These are phyloP conservation scores for Anthoscopus minutus DNA, from an alignment of 2,113 vertebrate genomes.

Conservation along the genomic window DNA sequence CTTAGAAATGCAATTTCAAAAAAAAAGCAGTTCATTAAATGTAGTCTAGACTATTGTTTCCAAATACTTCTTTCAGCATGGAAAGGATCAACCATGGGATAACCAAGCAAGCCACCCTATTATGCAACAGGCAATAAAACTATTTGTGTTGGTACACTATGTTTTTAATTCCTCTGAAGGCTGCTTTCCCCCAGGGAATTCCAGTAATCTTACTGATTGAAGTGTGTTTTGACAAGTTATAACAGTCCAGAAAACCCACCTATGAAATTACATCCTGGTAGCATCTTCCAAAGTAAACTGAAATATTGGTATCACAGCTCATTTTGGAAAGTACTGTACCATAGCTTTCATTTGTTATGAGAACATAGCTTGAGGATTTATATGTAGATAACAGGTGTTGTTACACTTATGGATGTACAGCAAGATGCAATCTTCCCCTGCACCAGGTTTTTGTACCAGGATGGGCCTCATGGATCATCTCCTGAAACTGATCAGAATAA, in stretches of 20 bases:
- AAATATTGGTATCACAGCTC: not conserved
- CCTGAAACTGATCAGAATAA: not conserved
- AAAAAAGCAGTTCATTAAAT: not conserved
- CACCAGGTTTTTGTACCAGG: not conserved
- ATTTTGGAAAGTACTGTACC: not conserved
- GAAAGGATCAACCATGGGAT: not conserved
- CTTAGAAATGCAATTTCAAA: not conserved
- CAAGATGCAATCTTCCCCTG: not conserved
- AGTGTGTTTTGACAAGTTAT: slow-evolving; percentile 39
- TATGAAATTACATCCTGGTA: slow-evolving; percentile 42
- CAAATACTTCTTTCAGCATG: not conserved
- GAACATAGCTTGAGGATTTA: not conserved
- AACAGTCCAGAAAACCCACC: slow-evolving; percentile 48
- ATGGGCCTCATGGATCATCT: not conserved
- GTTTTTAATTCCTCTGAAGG: slow-evolving; percentile 30
- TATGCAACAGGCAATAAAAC: slow-evolving; percentile 14
- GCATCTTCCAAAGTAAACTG: slow-evolving; percentile 51
- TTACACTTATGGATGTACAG: not conserved
- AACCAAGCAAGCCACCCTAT: not conserved
- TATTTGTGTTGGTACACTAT: not conserved
- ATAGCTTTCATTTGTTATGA: not conserved
- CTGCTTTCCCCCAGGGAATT: slow-evolving; percentile 44
- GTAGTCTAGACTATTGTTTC: not conserved
- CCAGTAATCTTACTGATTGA: slow-evolving; percentile 36
- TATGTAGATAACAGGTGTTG: not conserved